Evolutionary conservation across 2,113 vertebrate genomes (phyloP).

Genomic region (Polypterus bichir): DNA sequence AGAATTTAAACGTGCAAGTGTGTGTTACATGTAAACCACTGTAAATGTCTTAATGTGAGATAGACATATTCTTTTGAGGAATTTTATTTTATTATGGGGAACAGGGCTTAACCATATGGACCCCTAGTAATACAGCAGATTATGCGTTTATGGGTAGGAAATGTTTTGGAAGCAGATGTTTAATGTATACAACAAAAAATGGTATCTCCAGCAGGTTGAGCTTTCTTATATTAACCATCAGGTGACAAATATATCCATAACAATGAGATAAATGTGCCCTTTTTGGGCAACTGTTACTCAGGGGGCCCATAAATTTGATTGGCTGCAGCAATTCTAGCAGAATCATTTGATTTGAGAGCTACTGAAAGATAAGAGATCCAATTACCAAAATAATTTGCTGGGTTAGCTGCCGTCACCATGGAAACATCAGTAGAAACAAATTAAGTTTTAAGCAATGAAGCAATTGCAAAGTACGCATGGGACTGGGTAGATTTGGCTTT

Average conservation of each 20-base stretch:
- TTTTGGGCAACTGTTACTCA: constrained; percentile 61
- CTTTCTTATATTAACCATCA: constrained; percentile 40
- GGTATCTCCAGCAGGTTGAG: too few relatives aligned
- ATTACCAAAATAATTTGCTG: constrained; percentile 76
- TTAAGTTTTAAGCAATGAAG: constrained; percentile 81
- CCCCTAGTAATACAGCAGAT: too few relatives aligned
- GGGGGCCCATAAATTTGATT: constrained; percentile 72
- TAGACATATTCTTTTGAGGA: too few relatives aligned
- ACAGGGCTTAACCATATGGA: too few relatives aligned
- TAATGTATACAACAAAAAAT: too few relatives aligned
- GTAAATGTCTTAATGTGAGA: too few relatives aligned
- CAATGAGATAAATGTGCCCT: constrained; percentile 60
- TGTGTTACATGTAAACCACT: too few relatives aligned
- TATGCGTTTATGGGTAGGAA: too few relatives aligned
- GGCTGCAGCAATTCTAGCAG: constrained; percentile 68
- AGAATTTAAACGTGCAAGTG: too few relatives aligned
- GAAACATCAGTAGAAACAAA: constrained; percentile 66
- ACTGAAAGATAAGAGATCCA: constrained; percentile 79
- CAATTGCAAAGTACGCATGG: constrained; percentile 70
- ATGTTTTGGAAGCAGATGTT: too few relatives aligned
- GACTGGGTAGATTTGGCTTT: constrained; percentile 71
- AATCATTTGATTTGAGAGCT: constrained; percentile 75
- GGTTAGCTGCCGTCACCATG: constrained; percentile 70
- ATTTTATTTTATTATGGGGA: too few relatives aligned
- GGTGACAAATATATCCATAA: constrained; percentile 46